Evolutionary conservation across 2,113 vertebrate species (phyloP).

Genomic region (Dipodomys merriami): DNA sequence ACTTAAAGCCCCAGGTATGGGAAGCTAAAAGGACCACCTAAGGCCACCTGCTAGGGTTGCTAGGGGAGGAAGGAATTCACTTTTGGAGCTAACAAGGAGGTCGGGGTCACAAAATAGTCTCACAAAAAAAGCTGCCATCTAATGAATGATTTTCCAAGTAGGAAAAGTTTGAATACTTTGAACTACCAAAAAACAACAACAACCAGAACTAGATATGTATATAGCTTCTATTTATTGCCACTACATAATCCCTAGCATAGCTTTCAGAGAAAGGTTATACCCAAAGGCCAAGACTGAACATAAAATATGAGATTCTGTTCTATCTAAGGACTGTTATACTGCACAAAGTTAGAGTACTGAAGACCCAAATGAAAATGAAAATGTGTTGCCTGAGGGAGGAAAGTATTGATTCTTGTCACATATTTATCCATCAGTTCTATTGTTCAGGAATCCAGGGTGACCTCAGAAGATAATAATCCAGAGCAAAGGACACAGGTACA

Average conservation of each 20-base stretch:
- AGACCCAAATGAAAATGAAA: neutral
- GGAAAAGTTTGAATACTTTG: neutral
- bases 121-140: neutral
- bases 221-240: neutral
- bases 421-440: too few species aligned
- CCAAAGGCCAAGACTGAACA: neutral
- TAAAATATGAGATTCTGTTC: neutral
- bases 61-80: neutral
- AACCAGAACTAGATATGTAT: conserved; percentile 1
- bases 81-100: neutral
- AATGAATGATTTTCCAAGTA: neutral
- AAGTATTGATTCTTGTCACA: too few species aligned
- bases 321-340: neutral
- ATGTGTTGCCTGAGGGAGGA: too few species aligned
- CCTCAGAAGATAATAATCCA: too few species aligned
- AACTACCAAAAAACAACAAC: neutral
- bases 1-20: neutral
- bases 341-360: neutral
- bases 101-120: neutral
- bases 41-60: neutral
- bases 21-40: neutral
- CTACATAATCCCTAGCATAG: neutral
- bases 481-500: too few species aligned
- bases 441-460: too few species aligned
- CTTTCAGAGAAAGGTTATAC: neutral